These are phyloP conservation scores for Brotogeris chrysoptera DNA, from an alignment of 2,797 vertebrate species.

Conservation along the genomic window DNA sequence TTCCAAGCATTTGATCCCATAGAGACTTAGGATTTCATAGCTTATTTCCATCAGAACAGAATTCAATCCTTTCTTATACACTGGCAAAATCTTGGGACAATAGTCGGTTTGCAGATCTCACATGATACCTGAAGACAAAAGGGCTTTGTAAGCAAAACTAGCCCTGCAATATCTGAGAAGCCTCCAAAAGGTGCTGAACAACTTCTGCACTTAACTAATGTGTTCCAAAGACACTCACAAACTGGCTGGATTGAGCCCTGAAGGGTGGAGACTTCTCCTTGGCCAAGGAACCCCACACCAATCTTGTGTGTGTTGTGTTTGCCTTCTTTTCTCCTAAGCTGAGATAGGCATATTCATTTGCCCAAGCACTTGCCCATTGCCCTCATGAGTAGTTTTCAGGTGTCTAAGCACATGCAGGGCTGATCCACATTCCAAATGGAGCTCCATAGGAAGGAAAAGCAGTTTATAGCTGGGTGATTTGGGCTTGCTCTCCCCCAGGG, in stretches of 20 bases:
- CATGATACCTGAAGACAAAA: neutral
- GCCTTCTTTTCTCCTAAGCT: neutral
- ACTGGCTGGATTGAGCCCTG: neutral
- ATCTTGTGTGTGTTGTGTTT: neutral
- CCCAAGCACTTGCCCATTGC: neutral
- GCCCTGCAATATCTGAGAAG: neutral
- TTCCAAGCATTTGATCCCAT: neutral
- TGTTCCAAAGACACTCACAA: neutral
- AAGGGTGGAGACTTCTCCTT: neutral
- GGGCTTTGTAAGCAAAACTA: neutral
- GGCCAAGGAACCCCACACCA: neutral
- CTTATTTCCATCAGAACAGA: neutral
- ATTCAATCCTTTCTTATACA: neutral
- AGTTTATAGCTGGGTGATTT: neutral
- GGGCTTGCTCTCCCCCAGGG: neutral
- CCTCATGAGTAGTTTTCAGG: neutral
- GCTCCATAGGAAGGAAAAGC: neutral
- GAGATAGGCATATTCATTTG: neutral
- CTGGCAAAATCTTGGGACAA: neutral
- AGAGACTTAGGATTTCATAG: neutral
- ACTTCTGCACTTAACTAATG: neutral
- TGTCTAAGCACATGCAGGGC: neutral
- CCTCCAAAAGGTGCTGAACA: neutral
- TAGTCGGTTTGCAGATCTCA: neutral
- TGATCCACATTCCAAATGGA: fast-evolving